phyloP scores from a whole-genome alignment of 1,140 invertebrate species.

The Rhagoletis zephyria region DNA sequence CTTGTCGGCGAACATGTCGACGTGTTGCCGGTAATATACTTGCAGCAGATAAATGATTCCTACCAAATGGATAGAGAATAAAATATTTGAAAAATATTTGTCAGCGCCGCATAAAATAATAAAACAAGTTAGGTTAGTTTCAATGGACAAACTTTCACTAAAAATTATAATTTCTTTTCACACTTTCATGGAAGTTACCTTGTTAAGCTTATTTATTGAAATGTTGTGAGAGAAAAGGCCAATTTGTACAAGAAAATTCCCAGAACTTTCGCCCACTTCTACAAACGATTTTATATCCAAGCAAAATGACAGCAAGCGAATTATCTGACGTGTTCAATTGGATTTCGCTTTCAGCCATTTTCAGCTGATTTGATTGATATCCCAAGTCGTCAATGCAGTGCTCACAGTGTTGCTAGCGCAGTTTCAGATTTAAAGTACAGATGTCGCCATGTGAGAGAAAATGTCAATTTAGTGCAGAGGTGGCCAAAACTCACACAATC shows the following conservation, averaged over 20 bases:
- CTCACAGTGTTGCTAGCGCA: neutral
- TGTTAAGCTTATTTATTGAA: neutral
- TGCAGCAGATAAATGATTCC: neutral
- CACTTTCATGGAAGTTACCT: neutral
- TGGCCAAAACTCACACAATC: too few relatives aligned
- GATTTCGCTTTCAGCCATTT: neutral
- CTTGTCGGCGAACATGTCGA: conserved; percentile 1
- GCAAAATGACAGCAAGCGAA: conserved; percentile 19
- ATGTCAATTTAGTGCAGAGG: too few relatives aligned
- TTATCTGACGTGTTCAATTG: conserved; percentile 21
- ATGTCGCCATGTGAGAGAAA: too few relatives aligned
- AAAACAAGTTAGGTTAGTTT: conserved; percentile 12
- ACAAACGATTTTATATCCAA: neutral
- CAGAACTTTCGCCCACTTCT: conserved; percentile 39
- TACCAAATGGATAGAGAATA: neutral
- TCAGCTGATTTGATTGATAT: conserved; percentile 2
- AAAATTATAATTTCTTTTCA: neutral
- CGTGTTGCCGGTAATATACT: neutral
- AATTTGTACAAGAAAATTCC: neutral
- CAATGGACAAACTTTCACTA: neutral
- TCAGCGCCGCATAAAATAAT: neutral
- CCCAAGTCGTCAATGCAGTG: neutral
- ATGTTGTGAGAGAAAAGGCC: neutral
- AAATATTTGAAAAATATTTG: neutral
- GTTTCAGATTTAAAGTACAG: neutral